phyloP scores from a whole-genome alignment of 1,140 invertebrate genomes.

The Cylas formicarius region DNA sequence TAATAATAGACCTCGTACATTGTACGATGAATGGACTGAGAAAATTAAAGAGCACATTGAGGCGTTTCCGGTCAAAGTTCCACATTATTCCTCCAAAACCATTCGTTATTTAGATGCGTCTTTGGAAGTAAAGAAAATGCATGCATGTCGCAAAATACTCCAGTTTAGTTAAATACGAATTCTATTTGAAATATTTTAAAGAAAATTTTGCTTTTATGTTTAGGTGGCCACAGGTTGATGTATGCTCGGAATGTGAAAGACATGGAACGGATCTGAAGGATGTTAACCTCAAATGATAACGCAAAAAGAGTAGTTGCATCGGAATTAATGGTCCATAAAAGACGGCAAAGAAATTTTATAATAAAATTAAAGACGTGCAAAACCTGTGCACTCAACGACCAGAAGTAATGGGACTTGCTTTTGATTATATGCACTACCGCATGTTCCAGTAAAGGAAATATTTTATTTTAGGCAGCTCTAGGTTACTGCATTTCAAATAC shows the following conservation, averaged over 20 bases:
- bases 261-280: constrained; percentile 11
- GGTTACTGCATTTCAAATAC: constrained; percentile 33
- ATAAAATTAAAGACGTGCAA: constrained; percentile 23
- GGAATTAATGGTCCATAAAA: constrained; percentile 25
- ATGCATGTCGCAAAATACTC: constrained; percentile 1
- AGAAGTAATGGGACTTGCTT: constrained; percentile 23
- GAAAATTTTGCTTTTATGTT: constrained; percentile 30
- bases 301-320: constrained; percentile 30
- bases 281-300: constrained; percentile 18
- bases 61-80: constrained; percentile 19
- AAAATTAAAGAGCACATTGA: constrained; percentile 23
- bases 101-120: constrained; percentile 31
- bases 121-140: constrained; percentile 35
- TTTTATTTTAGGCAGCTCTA: constrained; percentile 33
- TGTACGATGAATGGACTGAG: constrained; percentile 7
- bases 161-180: constrained; percentile 31
- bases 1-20: constrained; percentile 17
- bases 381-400: constrained; percentile 20
- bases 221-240: constrained; percentile 33
- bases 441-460: constrained; percentile 16
- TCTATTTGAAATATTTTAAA: constrained; percentile 31
- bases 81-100: constrained; percentile 23
- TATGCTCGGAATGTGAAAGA: constrained; percentile 22
- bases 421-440: constrained; percentile 37
- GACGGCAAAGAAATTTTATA: constrained; percentile 33